Conservation (phyloP, 2,113 vertebrate species). For the Tauraco erythrolophus region DNA sequence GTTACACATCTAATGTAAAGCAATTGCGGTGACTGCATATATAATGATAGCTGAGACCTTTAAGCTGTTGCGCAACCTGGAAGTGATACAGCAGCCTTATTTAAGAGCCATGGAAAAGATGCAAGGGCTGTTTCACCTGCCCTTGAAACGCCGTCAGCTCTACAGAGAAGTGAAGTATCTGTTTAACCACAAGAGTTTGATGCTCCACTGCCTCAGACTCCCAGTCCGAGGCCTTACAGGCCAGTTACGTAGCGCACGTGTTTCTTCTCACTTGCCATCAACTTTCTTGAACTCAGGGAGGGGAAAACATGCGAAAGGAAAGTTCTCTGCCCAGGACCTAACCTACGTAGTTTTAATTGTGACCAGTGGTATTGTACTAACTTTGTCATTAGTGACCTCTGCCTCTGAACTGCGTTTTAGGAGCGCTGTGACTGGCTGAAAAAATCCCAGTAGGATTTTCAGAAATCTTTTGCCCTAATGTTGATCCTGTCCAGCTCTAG, state of each 20-base stretch:
- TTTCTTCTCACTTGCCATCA: neutral
- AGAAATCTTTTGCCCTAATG: neutral
- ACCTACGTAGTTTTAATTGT: neutral
- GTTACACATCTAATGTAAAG: neutral
- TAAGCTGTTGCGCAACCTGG: neutral
- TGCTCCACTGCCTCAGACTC: neutral
- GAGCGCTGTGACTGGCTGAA: neutral
- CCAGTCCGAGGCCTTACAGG: accelerated
- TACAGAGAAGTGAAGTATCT: neutral
- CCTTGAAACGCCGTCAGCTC: neutral
- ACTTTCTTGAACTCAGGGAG: neutral
- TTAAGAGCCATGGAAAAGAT: neutral
- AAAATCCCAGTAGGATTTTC: neutral
- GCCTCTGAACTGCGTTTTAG: neutral
- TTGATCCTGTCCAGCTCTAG: neutral
- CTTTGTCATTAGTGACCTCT: neutral
- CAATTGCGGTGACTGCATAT: neutral
- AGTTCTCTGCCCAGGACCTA: neutral
- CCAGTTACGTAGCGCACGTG: accelerated
- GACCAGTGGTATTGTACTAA: neutral
- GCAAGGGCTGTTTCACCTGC: neutral
- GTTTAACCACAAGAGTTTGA: neutral
- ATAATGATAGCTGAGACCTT: neutral
- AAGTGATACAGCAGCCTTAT: neutral
- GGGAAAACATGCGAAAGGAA: neutral